These are phyloP conservation scores for Stomatorhinus ivindoensis DNA, from an alignment of 2,113 vertebrate genomes.

Conservation along the genomic window DNA sequence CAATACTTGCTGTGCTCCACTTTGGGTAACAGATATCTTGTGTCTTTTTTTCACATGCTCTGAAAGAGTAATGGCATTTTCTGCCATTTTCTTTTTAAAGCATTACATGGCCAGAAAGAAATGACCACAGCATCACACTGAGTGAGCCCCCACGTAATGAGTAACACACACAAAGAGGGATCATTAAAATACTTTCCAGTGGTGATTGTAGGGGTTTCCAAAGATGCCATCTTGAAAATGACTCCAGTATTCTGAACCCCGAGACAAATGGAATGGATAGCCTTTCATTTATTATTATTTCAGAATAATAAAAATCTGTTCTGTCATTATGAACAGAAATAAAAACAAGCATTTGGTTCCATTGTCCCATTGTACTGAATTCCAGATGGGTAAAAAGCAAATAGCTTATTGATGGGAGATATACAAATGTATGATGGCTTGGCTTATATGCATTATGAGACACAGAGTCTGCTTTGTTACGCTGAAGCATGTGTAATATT, in stretches of 20 bases:
- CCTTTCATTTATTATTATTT: not conserved
- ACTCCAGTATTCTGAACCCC: constrained; percentile 3
- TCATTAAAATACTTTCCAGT: not conserved
- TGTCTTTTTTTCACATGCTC: not conserved
- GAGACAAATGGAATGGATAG: constrained; percentile 2
- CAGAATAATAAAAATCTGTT: constrained; percentile 6
- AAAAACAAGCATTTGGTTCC: not conserved
- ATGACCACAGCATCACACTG: not conserved
- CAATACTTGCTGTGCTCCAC: not conserved
- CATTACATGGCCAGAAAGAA: too few relatives aligned
- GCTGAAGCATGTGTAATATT: not conserved
- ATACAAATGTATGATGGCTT: not conserved
- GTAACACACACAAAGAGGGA: not conserved
- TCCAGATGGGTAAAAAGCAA: not conserved
- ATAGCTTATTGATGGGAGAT: not conserved
- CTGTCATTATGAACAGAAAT: not conserved
- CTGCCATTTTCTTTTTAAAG: not conserved
- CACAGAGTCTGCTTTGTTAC: not conserved
- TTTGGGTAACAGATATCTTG: not conserved
- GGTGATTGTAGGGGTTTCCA: not conserved
- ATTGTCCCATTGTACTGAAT: not conserved
- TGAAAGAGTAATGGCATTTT: not conserved
- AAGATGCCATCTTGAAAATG: constrained; percentile 4
- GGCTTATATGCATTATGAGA: not conserved
- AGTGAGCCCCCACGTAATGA: not conserved